Evolutionary conservation across 2,888 invertebrate genomes (phyloP).

Genomic region (Athetis lepigone): DNA sequence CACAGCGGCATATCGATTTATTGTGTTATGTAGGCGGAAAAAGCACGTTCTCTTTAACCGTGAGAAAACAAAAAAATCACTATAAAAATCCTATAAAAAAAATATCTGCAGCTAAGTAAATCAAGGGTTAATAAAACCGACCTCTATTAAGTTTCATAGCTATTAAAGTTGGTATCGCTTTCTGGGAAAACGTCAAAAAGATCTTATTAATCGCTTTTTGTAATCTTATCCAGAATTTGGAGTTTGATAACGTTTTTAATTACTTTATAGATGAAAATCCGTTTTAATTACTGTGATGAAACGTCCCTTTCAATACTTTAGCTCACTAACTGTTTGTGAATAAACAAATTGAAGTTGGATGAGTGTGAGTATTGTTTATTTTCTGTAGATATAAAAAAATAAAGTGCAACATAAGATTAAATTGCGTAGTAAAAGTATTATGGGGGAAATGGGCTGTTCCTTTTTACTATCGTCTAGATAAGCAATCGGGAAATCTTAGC

Average conservation of each 20-base stretch:
- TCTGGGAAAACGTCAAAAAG: slow-evolving; percentile 47
- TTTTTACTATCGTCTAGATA: slow-evolving; percentile 35
- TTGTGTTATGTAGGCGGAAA: slow-evolving; percentile 69
- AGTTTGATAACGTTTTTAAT: slow-evolving; percentile 46
- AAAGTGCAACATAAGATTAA: slow-evolving; percentile 29
- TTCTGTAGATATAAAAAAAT: slow-evolving; percentile 1
- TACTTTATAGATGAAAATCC: slow-evolving; percentile 19
- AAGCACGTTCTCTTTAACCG: slow-evolving; percentile 56
- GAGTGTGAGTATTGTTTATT: too few relatives aligned
- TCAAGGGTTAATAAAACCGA: slow-evolving; percentile 61
- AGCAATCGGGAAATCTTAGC: slow-evolving; percentile 23
- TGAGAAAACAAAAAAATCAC: slow-evolving; percentile 63
- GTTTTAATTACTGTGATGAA: slow-evolving; percentile 27
- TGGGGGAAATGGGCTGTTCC: slow-evolving; percentile 7
- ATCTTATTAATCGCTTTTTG: slow-evolving; percentile 47
- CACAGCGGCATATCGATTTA: slow-evolving; percentile 82
- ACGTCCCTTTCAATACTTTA: slow-evolving; percentile 2
- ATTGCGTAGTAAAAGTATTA: slow-evolving; percentile 14
- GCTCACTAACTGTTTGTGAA: neutral
- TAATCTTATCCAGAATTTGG: slow-evolving; percentile 41
- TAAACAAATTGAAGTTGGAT: neutral
- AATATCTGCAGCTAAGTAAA: slow-evolving; percentile 52
- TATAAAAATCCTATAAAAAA: slow-evolving; percentile 57
- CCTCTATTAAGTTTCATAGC: slow-evolving; percentile 63
- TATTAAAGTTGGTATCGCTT: slow-evolving; percentile 48